These are phyloP conservation scores for Plagodis dolabraria DNA, from an alignment of 2,888 invertebrate species.

Conservation along the genomic window DNA sequence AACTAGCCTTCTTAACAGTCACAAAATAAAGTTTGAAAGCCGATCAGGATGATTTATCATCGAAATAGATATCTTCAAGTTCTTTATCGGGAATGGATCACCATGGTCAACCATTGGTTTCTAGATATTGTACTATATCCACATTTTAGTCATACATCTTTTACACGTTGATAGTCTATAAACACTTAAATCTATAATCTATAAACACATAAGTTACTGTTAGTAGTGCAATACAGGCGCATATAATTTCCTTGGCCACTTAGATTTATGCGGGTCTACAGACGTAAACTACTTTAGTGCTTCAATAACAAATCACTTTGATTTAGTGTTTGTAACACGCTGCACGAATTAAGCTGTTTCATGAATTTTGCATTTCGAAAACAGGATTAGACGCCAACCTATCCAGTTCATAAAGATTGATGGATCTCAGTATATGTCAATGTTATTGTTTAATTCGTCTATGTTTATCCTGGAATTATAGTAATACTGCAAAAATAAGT, in stretches of 20 bases:
- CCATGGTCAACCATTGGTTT: too few species aligned
- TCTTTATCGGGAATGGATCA: too few species aligned
- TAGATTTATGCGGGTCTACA: constrained; percentile 61
- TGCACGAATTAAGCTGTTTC: constrained; percentile 40
- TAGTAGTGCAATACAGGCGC: constrained; percentile 27
- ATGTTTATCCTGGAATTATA: not conserved
- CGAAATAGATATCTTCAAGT: too few species aligned
- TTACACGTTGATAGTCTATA: too few species aligned
- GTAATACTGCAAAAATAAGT: not conserved
- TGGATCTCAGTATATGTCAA: not conserved
- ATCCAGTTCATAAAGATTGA: not conserved
- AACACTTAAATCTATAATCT: too few species aligned
- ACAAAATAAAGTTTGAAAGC: too few species aligned
- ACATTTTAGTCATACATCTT: too few species aligned
- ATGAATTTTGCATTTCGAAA: constrained; percentile 20
- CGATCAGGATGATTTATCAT: too few species aligned
- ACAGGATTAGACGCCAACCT: constrained; percentile 2
- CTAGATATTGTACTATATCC: too few species aligned
- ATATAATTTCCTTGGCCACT: constrained; percentile 59
- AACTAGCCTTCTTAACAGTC: too few species aligned
- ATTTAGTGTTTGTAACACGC: constrained; percentile 50
- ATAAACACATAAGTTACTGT: constrained; percentile 2
- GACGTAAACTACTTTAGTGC: constrained; percentile 55
- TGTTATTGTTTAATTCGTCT: not conserved
- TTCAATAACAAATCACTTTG: constrained; percentile 64